phyloP scores from a whole-genome alignment of 1,140 invertebrate genomes.

The Hetaerina americana region DNA sequence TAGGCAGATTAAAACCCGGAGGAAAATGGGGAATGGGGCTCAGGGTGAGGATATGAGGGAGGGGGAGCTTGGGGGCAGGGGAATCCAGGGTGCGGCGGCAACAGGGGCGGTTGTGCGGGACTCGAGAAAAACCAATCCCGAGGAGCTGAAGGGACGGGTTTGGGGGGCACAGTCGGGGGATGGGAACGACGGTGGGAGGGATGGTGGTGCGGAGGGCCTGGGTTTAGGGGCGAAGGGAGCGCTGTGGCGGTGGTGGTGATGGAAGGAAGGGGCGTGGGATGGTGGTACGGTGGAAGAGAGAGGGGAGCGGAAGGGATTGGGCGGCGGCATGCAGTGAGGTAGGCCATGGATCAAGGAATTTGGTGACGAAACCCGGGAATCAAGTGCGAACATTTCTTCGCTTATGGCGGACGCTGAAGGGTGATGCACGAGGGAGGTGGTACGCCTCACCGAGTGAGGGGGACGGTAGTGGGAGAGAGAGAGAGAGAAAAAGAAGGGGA shows the following conservation, averaged over 20 bases:
- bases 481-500: too few species aligned
- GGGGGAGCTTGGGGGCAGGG: background rate
- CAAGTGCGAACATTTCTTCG: background rate
- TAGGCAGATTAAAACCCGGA: background rate
- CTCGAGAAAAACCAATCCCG: too few species aligned
- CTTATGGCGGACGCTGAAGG: background rate
- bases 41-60: too few species aligned
- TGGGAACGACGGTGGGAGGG: background rate
- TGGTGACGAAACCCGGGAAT: background rate
- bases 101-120: too few species aligned
- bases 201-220: background rate
- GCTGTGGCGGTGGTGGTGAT: too few species aligned
- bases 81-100: background rate
- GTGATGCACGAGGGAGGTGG: background rate
- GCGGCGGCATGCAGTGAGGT: background rate
- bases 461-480: too few species aligned
- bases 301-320: background rate
- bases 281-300: background rate
- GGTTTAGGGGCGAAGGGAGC: too few species aligned
- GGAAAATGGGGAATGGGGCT: background rate
- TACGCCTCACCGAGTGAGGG: background rate
- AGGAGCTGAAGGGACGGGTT: too few species aligned
- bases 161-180: too few species aligned
- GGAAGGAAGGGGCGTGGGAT: background rate
- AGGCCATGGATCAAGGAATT: background rate